Evolutionary conservation across 2,113 vertebrate genomes (phyloP).

Genomic region (Eptesicus fuscus): DNA sequence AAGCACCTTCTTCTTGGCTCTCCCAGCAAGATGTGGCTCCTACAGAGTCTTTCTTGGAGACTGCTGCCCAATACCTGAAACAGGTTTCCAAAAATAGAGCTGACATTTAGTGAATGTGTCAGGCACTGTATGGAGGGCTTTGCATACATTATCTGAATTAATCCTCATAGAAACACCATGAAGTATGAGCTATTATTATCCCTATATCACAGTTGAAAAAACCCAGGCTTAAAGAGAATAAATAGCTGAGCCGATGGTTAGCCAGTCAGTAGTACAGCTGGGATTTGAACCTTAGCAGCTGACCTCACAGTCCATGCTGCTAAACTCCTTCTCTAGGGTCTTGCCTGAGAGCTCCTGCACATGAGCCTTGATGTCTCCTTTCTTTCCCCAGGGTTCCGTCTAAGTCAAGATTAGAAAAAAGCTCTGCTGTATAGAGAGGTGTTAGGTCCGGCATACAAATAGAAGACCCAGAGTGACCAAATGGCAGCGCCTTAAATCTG

Average conservation of each 20-base stretch:
- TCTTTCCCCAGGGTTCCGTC: background rate
- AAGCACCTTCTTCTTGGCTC: background rate
- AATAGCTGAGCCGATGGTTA: background rate
- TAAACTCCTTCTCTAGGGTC: background rate
- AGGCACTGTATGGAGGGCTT: background rate
- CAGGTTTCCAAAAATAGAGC: slow-evolving; percentile 44
- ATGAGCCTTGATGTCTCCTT: background rate
- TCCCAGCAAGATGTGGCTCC: background rate
- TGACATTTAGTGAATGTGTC: slow-evolving; percentile 31
- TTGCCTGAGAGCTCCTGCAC: background rate
- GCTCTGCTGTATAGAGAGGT: background rate
- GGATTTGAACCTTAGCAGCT: background rate
- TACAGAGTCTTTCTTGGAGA: background rate
- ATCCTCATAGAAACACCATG: background rate
- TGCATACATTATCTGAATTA: slow-evolving; percentile 49
- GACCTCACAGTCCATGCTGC: background rate
- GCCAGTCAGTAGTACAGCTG: background rate
- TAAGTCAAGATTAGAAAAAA: background rate
- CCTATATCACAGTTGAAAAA: slow-evolving; percentile 1
- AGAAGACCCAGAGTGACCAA: background rate
- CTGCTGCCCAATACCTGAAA: background rate
- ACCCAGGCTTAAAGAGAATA: background rate
- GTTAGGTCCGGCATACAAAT: background rate
- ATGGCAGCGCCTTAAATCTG: background rate
- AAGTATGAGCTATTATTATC: background rate